phyloP scores from a whole-genome alignment of 2,797 vertebrate genomes.

The Glyptemys insculpta region DNA sequence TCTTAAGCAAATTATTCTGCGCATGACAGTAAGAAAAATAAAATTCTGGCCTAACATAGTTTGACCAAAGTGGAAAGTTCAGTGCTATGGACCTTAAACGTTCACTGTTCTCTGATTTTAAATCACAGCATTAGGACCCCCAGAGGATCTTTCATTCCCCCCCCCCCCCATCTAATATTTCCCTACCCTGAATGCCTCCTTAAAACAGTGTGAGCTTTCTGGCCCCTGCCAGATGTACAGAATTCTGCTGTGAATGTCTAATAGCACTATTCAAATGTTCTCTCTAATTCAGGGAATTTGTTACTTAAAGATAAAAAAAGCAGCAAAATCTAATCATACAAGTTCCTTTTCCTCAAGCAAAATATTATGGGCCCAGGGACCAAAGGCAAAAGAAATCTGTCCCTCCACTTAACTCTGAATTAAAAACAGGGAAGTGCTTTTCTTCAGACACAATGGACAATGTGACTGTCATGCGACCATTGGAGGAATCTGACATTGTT shows the following conservation, averaged over 20 bases:
- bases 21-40: accelerated
- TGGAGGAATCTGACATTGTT: background rate
- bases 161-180: background rate
- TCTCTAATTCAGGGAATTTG: background rate
- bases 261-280: background rate
- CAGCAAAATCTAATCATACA: background rate
- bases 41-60: too few relatives aligned
- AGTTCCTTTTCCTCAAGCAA: background rate
- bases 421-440: too few relatives aligned
- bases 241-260: background rate
- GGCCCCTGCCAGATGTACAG: background rate
- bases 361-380: background rate
- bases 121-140: background rate
- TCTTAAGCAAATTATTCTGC: background rate
- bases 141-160: background rate
- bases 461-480: too few relatives aligned
- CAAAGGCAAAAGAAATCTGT: background rate
- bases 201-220: background rate
- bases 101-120: background rate
- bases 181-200: background rate
- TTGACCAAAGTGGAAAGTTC: background rate
- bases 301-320: background rate
- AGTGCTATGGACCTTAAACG: background rate
- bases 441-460: background rate
- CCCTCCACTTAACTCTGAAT: background rate